phyloP scores from a whole-genome alignment of 2,797 vertebrate species.

The Petrocephalus sullivani region DNA sequence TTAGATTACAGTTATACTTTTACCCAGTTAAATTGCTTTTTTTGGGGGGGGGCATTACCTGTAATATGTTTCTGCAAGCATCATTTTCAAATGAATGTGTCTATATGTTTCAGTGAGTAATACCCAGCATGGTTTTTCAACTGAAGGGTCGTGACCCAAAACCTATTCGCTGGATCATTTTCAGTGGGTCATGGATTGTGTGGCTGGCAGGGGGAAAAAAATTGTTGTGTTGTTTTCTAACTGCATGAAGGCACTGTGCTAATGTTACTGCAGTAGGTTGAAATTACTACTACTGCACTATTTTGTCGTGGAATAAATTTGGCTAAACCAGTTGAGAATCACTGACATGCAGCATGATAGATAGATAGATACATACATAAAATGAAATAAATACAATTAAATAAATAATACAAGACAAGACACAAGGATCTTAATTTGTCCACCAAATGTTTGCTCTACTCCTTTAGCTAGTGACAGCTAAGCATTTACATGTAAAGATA shows the following conservation, averaged over 20 bases:
- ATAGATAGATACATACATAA: background rate
- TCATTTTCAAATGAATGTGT: background rate
- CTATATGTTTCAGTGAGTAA: background rate
- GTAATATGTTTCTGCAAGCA: background rate
- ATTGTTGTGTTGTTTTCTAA: background rate
- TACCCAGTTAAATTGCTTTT: background rate
- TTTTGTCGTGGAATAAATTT: background rate
- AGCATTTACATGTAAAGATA: background rate
- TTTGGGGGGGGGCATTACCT: background rate
- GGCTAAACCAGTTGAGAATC: background rate
- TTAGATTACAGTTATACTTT: too few species aligned
- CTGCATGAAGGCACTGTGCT: background rate
- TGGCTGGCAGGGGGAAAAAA: background rate
- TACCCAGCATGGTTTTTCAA: background rate
- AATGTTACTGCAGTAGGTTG: background rate
- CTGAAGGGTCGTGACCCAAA: background rate
- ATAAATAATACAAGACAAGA: background rate
- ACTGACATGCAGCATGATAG: background rate
- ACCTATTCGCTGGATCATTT: background rate
- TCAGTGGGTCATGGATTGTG: background rate
- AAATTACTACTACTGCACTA: background rate
- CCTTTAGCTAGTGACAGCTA: background rate
- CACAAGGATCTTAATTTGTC: background rate
- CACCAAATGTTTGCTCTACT: slow-evolving; percentile 9
- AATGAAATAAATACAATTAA: too few species aligned